These are phyloP conservation scores for Erpobdella octoculata DNA, from an alignment of 2,888 invertebrate genomes.

Conservation along the genomic window DNA sequence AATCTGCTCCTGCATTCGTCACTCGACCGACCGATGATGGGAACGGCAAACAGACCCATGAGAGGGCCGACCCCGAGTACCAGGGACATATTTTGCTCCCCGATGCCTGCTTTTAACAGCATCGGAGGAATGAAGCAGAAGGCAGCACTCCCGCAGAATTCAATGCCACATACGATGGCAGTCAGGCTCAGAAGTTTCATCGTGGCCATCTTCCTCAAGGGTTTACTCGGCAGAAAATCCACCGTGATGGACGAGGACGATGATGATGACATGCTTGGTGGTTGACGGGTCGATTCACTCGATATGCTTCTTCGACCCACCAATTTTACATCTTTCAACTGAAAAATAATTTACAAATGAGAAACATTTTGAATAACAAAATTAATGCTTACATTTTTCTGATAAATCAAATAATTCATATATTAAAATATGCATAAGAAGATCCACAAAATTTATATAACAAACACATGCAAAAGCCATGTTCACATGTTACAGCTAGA, in stretches of 20 bases:
- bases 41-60: conserved; percentile 51
- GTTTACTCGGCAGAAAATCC: background rate
- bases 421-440: no score
- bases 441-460: no score
- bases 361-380: no score
- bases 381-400: no score
- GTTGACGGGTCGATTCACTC: background rate
- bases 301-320: background rate
- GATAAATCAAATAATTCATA: no score
- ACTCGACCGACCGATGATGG: conserved; percentile 52
- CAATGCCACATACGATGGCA: conserved; percentile 54
- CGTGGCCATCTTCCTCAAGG: conserved; percentile 36
- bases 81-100: conserved; percentile 52
- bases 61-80: conserved; percentile 54
- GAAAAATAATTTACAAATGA: no score
- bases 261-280: background rate
- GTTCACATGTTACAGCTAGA: no score
- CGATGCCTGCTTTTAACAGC: conserved; percentile 53
- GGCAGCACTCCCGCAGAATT: conserved; percentile 54
- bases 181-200: conserved; percentile 49
- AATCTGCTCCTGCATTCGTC: conserved; percentile 46
- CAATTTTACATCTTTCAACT: background rate
- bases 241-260: background rate
- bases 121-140: conserved; percentile 55
- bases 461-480: no score